Base-by-base conservation (phyloP, 53 echinoderm and acorn worm species). In the Antedon mediterranea region DNA sequence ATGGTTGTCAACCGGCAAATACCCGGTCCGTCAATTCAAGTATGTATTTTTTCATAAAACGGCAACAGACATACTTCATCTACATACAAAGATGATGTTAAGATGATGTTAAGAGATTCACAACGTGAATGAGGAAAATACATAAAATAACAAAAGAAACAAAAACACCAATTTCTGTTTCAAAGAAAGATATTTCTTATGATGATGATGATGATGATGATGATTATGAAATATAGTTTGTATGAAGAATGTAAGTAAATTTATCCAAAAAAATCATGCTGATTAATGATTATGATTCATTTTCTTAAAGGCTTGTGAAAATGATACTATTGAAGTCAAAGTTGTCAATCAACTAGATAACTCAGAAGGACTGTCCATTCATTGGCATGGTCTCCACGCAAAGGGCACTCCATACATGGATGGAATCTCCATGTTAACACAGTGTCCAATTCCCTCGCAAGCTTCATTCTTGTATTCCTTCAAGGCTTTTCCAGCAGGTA, bases 321-420 rank as follows among this genome's bases (percentile, higher is more conserved):
- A 81, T 0, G 92, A 92, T 43, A 57, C 73, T 14, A 81, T 92
- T 32, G 75, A 82, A 6, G 79, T 92, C 44, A 82, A 84, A 15
- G 78, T 86, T 6, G 30, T 34, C 29, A 92, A 92, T 74, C 29
- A 27, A 14, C 71, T 89, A 41, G 34, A 79, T 7, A 84, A 81
- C 77, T 78, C 80, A 32, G 92, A 89, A 44, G 84, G 86, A 6
- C 26, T 86, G 4, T 77, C 79, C 14, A 74, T 92, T 5, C 92
- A 92, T 76, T 89, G 89, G 89, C 92, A 92, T 30, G 92, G 92
- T 29, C 71, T 88, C 23, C 84, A 89, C 31, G 77, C 79, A 82
- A 78, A 73, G 31, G 84, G 71, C 3, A 83, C 37, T 34, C 92
- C 79, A 28, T 88, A 79, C 74, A 92, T 92, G 92, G 92, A 92